Evolutionary conservation across 2,888 invertebrate genomes (phyloP).

Genomic region (Eupithecia vulgata): DNA sequence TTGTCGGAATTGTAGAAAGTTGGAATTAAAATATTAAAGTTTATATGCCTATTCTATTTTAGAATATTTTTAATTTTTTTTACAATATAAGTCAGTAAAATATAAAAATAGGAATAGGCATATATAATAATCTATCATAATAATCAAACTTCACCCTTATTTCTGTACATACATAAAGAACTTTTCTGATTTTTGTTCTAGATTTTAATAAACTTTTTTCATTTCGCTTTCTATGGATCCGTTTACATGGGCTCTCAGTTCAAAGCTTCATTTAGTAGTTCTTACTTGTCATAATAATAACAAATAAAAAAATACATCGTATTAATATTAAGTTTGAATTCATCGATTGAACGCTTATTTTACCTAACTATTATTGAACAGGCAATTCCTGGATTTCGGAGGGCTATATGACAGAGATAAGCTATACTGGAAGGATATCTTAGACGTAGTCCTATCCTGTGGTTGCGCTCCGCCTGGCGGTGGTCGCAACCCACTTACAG

Average conservation of each 20-base stretch:
- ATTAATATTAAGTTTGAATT: not conserved
- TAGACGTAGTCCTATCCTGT: slow-evolving; percentile 91
- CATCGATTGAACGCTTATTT: not conserved
- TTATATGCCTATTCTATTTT: no score
- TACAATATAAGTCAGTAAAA: no score
- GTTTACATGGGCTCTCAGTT: not conserved
- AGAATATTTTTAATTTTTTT: no score
- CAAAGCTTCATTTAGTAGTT: not conserved
- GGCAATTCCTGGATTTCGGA: slow-evolving; percentile 89
- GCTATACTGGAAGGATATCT: slow-evolving; percentile 94
- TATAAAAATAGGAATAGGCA: no score
- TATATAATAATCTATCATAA: no score
- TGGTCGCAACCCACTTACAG: slow-evolving; percentile 92
- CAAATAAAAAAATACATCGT: not conserved
- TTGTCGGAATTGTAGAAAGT: not conserved
- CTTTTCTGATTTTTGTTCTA: not conserved
- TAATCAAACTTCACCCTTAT: no score
- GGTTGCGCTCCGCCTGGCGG: slow-evolving; percentile 97
- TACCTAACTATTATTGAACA: slow-evolving; percentile 48
- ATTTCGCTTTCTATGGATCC: not conserved
- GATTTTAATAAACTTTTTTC: not conserved
- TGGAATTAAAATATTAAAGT: no score
- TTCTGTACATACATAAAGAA: no score
- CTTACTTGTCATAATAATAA: not conserved
- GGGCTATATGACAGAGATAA: slow-evolving; percentile 95